Percentiles rank a stretch among this genome's conserved stretches.
Evolutionary conservation across 2,797 vertebrate genomes (phyloP).

Genomic region (Urocyon cinereoargenteus): DNA sequence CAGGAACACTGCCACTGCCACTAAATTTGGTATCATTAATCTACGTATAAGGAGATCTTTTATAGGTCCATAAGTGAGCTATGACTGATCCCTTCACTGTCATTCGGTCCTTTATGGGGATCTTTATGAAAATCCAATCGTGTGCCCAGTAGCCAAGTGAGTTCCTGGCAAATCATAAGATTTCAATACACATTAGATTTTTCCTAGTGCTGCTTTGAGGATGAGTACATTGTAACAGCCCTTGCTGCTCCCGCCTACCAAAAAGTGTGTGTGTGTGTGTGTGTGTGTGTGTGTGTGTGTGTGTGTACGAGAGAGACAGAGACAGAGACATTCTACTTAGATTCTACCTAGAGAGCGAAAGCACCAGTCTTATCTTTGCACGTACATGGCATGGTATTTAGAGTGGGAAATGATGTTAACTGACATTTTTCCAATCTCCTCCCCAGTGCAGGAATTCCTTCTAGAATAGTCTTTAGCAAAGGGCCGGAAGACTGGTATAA

Average conservation of each 20-base stretch:
- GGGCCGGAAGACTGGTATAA: not conserved
- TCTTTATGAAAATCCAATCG: constrained; percentile 30
- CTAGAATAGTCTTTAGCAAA: not conserved
- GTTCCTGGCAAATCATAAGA: not conserved
- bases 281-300: not conserved
- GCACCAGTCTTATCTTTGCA: not conserved
- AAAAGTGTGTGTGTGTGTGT: not conserved
- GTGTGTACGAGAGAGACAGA: not conserved
- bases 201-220: not conserved
- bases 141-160: not conserved
- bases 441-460: constrained; percentile 3
- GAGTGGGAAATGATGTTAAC: not conserved
- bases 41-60: not conserved
- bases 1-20: not conserved
- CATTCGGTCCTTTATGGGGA: not conserved
- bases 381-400: not conserved
- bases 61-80: not conserved
- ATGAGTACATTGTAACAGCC: not conserved
- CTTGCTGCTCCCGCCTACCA: fast-evolving
- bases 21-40: not conserved
- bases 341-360: not conserved
- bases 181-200: not conserved
- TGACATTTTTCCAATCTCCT: not conserved
- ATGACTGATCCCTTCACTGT: not conserved
- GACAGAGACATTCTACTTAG: not conserved